These are phyloP conservation scores for Epinephelus fuscoguttatus DNA, from an alignment of 2,113 vertebrate species.

Conservation along the genomic window DNA sequence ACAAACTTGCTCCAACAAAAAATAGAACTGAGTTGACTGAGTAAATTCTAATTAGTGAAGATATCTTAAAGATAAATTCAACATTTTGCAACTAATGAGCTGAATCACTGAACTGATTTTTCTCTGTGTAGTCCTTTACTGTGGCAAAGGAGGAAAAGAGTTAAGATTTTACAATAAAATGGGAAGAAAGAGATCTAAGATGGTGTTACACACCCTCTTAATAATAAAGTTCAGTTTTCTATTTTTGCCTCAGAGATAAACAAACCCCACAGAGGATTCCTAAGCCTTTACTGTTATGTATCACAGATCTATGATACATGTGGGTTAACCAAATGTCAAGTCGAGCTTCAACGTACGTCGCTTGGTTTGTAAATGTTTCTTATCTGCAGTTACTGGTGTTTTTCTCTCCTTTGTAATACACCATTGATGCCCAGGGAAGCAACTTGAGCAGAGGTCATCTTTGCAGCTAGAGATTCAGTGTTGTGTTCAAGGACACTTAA, in stretches of 20 bases:
- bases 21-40: neutral
- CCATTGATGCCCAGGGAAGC: neutral
- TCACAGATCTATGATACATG: constrained; percentile 28
- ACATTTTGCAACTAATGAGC: neutral
- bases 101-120: neutral
- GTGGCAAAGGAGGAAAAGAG: neutral
- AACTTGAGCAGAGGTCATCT: constrained; percentile 17
- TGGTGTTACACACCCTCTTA: neutral
- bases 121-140: neutral
- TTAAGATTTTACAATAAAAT: neutral
- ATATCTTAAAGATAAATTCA: neutral
- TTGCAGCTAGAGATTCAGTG: neutral
- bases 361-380: neutral
- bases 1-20: neutral
- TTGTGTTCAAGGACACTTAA: constrained; percentile 28
- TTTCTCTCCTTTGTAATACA: neutral
- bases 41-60: neutral
- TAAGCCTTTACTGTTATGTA: neutral
- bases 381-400: constrained; percentile 25
- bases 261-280: constrained; percentile 32
- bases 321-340: constrained; percentile 58
- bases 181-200: neutral
- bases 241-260: constrained; percentile 5
- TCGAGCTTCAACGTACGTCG: neutral
- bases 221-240: neutral